phyloP scores from a whole-genome alignment of 2,113 vertebrate species.

The Glareola pratincola region DNA sequence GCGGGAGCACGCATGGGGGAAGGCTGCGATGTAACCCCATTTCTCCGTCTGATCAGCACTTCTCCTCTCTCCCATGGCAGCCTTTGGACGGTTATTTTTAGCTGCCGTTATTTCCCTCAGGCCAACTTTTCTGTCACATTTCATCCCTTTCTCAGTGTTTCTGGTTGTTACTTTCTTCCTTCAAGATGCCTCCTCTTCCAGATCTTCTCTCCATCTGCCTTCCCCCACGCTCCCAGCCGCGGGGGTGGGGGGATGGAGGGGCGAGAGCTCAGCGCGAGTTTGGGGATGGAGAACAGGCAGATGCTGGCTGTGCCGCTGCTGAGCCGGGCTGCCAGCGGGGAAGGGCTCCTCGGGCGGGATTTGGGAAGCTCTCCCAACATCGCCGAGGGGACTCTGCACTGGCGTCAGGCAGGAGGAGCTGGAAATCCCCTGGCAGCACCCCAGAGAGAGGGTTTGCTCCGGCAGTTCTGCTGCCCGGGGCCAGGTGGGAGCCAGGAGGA shows the following conservation, averaged over 20 bases:
- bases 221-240: neutral
- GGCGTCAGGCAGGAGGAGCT: neutral
- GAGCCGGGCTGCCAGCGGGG: neutral
- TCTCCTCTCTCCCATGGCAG: neutral
- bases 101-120: slow-evolving; percentile 43
- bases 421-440: slow-evolving; percentile 42
- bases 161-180: slow-evolving; percentile 39
- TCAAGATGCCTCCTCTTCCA: neutral
- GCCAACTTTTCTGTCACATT: slow-evolving; percentile 54
- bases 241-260: neutral
- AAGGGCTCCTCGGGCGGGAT: neutral
- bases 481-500: neutral
- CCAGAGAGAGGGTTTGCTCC: neutral
- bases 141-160: slow-evolving; percentile 17
- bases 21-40: neutral
- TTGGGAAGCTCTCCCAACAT: neutral
- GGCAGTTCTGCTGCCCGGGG: neutral
- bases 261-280: fast-evolving
- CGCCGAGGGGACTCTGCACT: neutral
- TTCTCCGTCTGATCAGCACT: neutral
- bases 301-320: neutral
- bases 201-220: slow-evolving; percentile 7
- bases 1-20: neutral
- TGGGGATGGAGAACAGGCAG: neutral
- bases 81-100: slow-evolving; percentile 33